A percentile compares a stretch with the other conserved stretches of the same genome.
phyloP scores from a whole-genome alignment of 2,113 vertebrate species.

The Thermophis baileyi region DNA sequence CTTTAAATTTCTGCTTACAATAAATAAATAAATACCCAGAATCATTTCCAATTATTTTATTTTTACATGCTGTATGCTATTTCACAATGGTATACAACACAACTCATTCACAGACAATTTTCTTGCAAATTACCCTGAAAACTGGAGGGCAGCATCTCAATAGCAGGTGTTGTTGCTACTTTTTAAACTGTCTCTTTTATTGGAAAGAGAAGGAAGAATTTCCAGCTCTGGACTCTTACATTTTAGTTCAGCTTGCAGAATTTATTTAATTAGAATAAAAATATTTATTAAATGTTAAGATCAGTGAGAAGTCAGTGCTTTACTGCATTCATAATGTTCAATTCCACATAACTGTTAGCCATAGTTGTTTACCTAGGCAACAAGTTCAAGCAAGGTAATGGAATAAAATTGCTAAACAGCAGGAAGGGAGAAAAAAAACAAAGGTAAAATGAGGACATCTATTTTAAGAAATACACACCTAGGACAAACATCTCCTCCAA shows the following conservation, averaged over 20 bases:
- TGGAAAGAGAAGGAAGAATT: not conserved
- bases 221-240: not conserved
- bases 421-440: accelerated
- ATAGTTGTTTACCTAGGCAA: not conserved
- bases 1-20: not conserved
- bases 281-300: not conserved
- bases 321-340: not conserved
- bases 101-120: not conserved
- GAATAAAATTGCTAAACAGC: not conserved
- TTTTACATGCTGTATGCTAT: not conserved
- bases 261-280: not conserved
- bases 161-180: not conserved
- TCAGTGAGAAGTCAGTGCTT: not conserved
- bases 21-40: not conserved
- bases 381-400: not conserved
- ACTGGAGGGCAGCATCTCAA: not conserved
- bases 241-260: not conserved
- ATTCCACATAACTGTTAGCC: not conserved
- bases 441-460: constrained; percentile 7
- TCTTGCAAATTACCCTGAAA: not conserved
- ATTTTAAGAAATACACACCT: not conserved
- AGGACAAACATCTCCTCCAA: not conserved
- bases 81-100: not conserved
- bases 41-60: not conserved
- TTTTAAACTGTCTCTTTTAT: not conserved